Evolutionary conservation across 1,140 invertebrate genomes (phyloP).

Genomic region (Bactericera cockerelli): DNA sequence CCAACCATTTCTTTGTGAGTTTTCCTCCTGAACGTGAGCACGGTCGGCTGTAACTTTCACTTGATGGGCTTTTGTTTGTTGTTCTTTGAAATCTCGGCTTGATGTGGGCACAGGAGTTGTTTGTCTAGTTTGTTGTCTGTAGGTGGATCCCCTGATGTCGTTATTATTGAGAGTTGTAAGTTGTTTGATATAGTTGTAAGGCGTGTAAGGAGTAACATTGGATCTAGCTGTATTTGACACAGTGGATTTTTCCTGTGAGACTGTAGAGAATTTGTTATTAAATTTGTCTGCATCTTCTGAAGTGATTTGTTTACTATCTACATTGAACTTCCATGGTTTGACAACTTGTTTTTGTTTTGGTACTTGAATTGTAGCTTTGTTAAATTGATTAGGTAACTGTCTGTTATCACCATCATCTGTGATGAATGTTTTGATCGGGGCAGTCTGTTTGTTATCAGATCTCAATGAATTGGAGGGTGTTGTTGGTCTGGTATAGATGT

Average conservation of each 20-base stretch:
- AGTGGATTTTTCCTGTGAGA: background rate
- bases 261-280: background rate
- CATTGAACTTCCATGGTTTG: conserved; percentile 6
- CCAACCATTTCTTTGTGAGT: background rate
- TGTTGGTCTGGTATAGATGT: background rate
- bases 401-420: background rate
- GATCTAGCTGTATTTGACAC: background rate
- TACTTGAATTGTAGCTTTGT: background rate
- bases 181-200: conserved; percentile 6
- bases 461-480: background rate
- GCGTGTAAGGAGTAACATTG: background rate
- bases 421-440: background rate
- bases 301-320: background rate
- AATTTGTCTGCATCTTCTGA: background rate
- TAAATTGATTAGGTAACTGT: background rate
- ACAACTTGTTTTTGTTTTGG: background rate
- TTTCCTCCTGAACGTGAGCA: background rate
- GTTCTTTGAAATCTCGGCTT: conserved; percentile 2
- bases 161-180: background rate
- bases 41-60: background rate
- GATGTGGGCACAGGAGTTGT: background rate
- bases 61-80: background rate
- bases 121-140: background rate
- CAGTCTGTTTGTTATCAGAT: background rate
- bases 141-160: background rate